These are phyloP conservation scores for Fragum fragum DNA, from an alignment of 2,888 invertebrate species.

Conservation along the genomic window DNA sequence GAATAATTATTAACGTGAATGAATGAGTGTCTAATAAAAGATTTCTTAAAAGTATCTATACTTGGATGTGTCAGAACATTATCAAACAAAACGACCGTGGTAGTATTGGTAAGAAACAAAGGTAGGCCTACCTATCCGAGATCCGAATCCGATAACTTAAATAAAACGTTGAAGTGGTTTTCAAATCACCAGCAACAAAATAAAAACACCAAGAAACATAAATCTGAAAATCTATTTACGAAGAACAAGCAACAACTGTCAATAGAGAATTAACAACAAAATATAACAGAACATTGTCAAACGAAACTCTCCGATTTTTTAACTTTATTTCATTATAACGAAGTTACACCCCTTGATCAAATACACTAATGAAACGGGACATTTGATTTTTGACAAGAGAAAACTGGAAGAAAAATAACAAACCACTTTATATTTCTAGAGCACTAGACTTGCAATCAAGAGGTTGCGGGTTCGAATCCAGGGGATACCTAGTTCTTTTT, in stretches of 20 bases:
- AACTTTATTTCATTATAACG: slow-evolving; percentile 6
- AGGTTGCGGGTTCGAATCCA: slow-evolving; percentile 6
- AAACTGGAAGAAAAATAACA: slow-evolving; percentile 3
- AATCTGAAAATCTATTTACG: slow-evolving; percentile 6
- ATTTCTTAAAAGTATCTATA: slow-evolving; percentile 2
- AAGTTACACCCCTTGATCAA: slow-evolving; percentile 6
- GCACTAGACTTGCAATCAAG: slow-evolving; percentile 6
- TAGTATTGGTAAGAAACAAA: slow-evolving; percentile 6
- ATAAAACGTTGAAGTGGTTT: slow-evolving; percentile 6
- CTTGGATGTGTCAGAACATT: slow-evolving; percentile 6
- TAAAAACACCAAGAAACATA: slow-evolving; percentile 6
- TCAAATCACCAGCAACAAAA: slow-evolving; percentile 6
- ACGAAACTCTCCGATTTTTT: slow-evolving; percentile 3
- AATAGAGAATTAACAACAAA: neutral
- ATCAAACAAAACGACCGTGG: slow-evolving; percentile 5
- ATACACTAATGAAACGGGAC: slow-evolving; percentile 6
- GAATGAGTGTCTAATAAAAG: neutral
- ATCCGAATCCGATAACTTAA: slow-evolving; percentile 3
- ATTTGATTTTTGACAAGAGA: slow-evolving; percentile 6
- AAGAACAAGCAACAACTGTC: slow-evolving; percentile 3
- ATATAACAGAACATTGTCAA: neutral
- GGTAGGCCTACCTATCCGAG: neutral
- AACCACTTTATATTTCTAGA: slow-evolving; percentile 6
- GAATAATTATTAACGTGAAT: neutral
- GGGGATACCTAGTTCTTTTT: slow-evolving; percentile 6